phyloP scores from a whole-genome alignment of 2,113 vertebrate genomes.

The Herpailurus yagouaroundi region DNA sequence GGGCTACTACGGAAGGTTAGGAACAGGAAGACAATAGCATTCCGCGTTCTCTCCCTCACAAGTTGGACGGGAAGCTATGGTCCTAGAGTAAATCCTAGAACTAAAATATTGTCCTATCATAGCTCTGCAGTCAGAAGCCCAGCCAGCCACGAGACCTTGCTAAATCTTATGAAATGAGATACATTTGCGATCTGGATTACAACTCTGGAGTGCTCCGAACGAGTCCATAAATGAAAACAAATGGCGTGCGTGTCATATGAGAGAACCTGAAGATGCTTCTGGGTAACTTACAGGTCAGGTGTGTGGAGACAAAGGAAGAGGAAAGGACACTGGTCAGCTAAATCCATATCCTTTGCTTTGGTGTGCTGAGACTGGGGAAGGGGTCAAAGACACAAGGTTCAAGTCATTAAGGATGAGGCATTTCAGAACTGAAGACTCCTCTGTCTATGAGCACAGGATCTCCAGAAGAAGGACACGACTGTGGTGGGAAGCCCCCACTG shows the following conservation, averaged over 20 bases:
- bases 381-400: background rate
- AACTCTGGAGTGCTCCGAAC: fast-evolving
- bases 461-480: background rate
- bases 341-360: background rate
- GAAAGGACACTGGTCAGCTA: background rate
- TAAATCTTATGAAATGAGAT: background rate
- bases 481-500: background rate
- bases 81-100: background rate
- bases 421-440: background rate
- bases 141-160: background rate
- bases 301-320: background rate
- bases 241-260: background rate
- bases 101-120: background rate
- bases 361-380: no score
- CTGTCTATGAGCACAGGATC: background rate
- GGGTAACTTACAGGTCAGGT: no score
- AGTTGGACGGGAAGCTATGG: fast-evolving
- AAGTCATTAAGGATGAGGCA: background rate
- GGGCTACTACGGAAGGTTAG: background rate
- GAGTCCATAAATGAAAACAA: background rate
- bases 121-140: background rate
- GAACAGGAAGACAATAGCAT: background rate
- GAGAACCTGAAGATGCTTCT: background rate
- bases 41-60: background rate
- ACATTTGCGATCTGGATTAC: background rate